A percentile compares a stretch with the other conserved stretches of the same genome.
Conservation (phyloP, 1,140 invertebrate genomes). For the Ylistrum balloti region DNA sequence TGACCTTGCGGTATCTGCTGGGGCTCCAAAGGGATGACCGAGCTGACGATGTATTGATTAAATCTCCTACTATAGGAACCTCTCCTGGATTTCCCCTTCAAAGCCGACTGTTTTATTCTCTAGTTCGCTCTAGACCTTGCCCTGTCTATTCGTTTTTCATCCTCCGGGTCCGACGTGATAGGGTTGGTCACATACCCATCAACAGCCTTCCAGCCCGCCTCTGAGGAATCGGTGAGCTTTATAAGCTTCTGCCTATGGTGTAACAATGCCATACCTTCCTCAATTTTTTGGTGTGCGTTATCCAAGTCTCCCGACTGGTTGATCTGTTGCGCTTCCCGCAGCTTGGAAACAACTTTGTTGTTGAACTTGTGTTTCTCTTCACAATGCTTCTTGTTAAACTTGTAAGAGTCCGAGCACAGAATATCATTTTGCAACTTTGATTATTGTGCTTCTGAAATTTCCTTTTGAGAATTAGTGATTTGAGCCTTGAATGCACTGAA, state of each 20-base stretch:
- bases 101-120: neutral
- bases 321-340: neutral
- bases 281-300: neutral
- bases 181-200: constrained; percentile 46
- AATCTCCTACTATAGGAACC: neutral
- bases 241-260: constrained; percentile 47
- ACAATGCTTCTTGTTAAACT: no score
- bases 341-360: neutral
- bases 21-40: neutral
- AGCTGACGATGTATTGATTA: neutral
- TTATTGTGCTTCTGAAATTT: no score
- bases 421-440: no score
- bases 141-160: constrained; percentile 49
- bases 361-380: neutral
- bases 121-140: constrained; percentile 44
- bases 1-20: neutral
- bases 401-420: no score
- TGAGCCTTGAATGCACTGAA: no score
- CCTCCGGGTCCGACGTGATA: constrained; percentile 45
- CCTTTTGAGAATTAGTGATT: no score
- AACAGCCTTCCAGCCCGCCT: constrained; percentile 45
- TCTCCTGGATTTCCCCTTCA: neutral
- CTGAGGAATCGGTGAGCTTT: constrained; percentile 47
- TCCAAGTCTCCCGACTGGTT: neutral
- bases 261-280: constrained; percentile 53